Percentiles rank a stretch among this genome's conserved stretches.
phyloP scores from a whole-genome alignment of 2,797 vertebrate species.

The Sciurus carolinensis region DNA sequence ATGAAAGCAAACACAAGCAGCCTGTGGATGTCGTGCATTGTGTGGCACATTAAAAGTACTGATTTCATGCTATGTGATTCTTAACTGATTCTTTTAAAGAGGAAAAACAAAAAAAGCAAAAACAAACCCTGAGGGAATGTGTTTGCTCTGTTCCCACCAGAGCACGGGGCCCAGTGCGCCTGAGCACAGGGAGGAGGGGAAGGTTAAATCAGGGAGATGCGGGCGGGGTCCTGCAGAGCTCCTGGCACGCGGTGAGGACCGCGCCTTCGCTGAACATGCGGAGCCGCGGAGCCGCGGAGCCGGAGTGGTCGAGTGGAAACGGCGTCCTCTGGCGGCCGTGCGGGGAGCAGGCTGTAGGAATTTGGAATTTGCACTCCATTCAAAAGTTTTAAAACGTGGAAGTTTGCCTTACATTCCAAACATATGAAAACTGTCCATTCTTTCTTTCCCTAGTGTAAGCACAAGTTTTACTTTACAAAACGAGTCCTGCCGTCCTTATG shows the following conservation, averaged over 20 bases:
- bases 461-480: background rate
- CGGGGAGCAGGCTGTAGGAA: background rate
- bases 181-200: no score
- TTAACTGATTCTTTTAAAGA: no score
- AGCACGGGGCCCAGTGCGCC: background rate
- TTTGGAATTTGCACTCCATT: background rate
- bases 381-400: background rate
- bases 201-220: no score
- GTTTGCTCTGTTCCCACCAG: background rate
- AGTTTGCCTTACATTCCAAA: background rate
- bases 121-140: background rate
- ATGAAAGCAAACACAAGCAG: no score
- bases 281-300: background rate
- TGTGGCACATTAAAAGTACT: no score
- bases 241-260: no score
- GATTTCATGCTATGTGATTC: no score
- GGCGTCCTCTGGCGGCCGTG: background rate
- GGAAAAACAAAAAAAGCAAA: background rate
- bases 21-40: no score
- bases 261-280: background rate
- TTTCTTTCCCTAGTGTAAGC: background rate
- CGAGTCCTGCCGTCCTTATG: background rate
- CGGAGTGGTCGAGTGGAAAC: fast-evolving
- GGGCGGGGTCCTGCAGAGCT: no score
- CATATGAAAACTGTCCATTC: background rate